These are phyloP conservation scores for Arctocebus calabarensis DNA, from an alignment of 2,797 vertebrate species.

Conservation along the genomic window DNA sequence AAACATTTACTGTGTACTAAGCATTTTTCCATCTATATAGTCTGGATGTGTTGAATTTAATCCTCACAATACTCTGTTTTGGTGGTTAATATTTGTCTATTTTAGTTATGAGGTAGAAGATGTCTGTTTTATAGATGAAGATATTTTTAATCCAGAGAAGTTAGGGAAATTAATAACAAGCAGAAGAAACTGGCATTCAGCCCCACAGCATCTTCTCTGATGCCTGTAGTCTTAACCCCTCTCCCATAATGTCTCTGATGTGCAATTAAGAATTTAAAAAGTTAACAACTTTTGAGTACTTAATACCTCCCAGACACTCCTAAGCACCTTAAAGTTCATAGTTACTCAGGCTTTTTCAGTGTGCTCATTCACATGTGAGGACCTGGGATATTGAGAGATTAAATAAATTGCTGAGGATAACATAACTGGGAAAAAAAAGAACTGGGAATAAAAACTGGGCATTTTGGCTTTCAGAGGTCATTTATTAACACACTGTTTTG, in stretches of 20 bases:
- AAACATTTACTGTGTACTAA: conserved; percentile 3
- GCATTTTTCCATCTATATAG: conserved; percentile 16
- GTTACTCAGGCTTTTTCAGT: not conserved
- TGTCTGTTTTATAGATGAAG: conserved; percentile 16
- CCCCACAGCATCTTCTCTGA: not conserved
- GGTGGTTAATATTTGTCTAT: not conserved
- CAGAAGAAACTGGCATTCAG: not conserved
- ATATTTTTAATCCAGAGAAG: not conserved
- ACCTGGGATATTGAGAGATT: not conserved
- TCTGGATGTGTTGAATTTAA: conserved; percentile 33
- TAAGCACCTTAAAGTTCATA: conserved; percentile 20
- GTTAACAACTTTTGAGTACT: not conserved
- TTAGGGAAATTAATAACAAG: not conserved
- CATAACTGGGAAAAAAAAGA: not conserved
- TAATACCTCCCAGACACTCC: not conserved
- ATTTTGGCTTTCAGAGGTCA: not conserved
- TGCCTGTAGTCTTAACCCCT: not conserved
- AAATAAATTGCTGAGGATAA: conserved; percentile 26
- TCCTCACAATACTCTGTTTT: conserved; percentile 2
- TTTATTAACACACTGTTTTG: not conserved
- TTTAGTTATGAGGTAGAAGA: conserved; percentile 6
- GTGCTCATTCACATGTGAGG: not conserved
- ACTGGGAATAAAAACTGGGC: not conserved
- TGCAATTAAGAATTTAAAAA: conserved; percentile 23
- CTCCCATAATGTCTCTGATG: conserved; percentile 36